Evolutionary conservation across 1,140 invertebrate genomes (phyloP).

Genomic region (Periplaneta americana): DNA sequence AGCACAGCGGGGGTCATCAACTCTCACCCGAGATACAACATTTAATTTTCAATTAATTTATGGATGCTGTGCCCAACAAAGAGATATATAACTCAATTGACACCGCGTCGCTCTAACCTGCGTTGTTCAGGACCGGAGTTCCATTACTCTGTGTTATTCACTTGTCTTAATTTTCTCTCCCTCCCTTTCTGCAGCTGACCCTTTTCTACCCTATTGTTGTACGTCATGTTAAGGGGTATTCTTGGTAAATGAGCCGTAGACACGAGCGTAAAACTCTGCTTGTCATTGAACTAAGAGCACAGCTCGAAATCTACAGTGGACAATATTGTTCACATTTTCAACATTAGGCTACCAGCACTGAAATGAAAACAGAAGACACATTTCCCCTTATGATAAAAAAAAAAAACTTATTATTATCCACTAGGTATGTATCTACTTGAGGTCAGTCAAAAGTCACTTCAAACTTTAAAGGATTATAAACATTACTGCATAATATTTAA

Average conservation of each 20-base stretch:
- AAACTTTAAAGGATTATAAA: too few relatives aligned
- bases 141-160: neutral
- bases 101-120: neutral
- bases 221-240: neutral
- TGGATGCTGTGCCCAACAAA: neutral
- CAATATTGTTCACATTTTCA: too few relatives aligned
- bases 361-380: too few relatives aligned
- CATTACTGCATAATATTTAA: too few relatives aligned
- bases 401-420: too few relatives aligned
- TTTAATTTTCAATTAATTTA: slow-evolving; percentile 17
- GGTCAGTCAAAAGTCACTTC: too few relatives aligned
- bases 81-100: neutral
- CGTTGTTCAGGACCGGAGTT: neutral
- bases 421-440: too few relatives aligned
- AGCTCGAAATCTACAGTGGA: too few relatives aligned
- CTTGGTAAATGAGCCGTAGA: neutral
- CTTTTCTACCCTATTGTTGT: neutral
- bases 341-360: too few relatives aligned
- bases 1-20: neutral
- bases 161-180: slow-evolving; percentile 2
- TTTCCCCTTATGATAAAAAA: too few relatives aligned
- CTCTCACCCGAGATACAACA: slow-evolving; percentile 5
- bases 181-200: neutral
- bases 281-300: neutral
- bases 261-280: neutral